A percentile compares a stretch with the other conserved stretches of the same genome.
Conservation (phyloP, 2,113 vertebrate genomes). For the Mionectes macconnelli region DNA sequence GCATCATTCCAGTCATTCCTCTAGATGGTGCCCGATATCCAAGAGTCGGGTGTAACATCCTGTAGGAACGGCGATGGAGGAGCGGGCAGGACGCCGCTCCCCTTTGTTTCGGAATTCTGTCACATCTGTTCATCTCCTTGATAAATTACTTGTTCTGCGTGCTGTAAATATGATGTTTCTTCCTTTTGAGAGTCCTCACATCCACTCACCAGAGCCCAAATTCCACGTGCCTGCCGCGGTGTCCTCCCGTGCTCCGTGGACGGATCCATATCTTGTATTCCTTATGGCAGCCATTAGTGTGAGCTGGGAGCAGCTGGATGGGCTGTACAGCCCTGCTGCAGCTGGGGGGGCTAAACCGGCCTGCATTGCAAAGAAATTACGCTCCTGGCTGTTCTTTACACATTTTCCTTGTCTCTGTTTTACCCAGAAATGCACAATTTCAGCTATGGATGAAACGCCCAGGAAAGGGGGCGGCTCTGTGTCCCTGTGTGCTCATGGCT, state of each 20-base stretch:
- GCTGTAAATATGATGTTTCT: background rate
- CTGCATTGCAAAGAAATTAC: background rate
- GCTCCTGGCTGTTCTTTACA: background rate
- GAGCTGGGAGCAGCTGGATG: background rate
- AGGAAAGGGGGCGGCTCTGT: background rate
- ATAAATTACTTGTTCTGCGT: background rate
- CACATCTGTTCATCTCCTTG: background rate
- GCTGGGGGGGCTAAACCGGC: background rate
- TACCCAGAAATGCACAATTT: background rate
- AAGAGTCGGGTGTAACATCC: background rate
- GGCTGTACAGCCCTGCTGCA: background rate
- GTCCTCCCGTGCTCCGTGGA: background rate
- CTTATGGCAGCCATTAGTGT: conserved; percentile 48
- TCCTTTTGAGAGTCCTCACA: background rate
- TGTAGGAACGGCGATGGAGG: background rate
- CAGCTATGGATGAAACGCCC: background rate
- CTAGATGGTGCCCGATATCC: conserved; percentile 68
- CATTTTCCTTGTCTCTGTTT: background rate
- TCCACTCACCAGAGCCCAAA: background rate
- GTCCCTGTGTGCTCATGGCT: background rate
- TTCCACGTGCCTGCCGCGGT: background rate
- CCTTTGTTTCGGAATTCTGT: conserved; percentile 36
- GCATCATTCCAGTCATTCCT: background rate
- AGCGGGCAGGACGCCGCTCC: background rate
- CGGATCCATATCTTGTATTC: background rate